Evolutionary conservation across 2,797 vertebrate species (phyloP).

Genomic region (Halcyon smyrnensis): DNA sequence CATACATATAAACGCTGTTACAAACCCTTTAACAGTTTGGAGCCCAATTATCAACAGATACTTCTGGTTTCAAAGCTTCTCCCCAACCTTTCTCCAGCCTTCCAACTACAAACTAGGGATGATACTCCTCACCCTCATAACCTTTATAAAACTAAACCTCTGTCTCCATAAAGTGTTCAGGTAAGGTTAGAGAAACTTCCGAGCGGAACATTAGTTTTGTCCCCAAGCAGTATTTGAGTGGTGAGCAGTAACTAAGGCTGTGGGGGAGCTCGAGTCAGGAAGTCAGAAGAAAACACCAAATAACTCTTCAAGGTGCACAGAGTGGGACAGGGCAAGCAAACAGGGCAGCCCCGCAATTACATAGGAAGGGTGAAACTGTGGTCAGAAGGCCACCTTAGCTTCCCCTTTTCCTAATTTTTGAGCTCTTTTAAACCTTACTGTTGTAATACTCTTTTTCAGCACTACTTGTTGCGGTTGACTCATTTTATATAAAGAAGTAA

Average conservation of each 20-base stretch:
- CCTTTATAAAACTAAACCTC: not conserved
- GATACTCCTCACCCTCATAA: not conserved
- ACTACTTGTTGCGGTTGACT: not conserved
- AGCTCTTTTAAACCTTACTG: not conserved
- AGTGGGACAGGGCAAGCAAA: accelerated
- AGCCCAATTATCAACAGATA: not conserved
- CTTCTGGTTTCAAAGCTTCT: not conserved
- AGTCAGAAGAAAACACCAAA: not conserved
- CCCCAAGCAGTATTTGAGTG: not conserved
- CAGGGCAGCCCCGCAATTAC: accelerated
- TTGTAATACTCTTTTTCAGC: not conserved
- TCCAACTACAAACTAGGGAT: not conserved
- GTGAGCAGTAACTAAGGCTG: not conserved
- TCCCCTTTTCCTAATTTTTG: not conserved
- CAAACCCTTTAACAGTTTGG: not conserved
- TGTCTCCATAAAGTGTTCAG: not conserved
- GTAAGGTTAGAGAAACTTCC: not conserved
- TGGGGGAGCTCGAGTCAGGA: not conserved
- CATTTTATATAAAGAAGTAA: not conserved
- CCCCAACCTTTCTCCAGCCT: not conserved
- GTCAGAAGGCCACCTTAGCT: not conserved
- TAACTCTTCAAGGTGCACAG: accelerated
- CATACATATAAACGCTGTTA: not conserved
- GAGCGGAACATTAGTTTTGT: not conserved
- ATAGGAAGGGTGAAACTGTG: accelerated